Evolutionary conservation across 2,113 vertebrate species (phyloP), one percentile per base, ranked within the genome.

Genomic region (Diadophis punctatus): DNA sequence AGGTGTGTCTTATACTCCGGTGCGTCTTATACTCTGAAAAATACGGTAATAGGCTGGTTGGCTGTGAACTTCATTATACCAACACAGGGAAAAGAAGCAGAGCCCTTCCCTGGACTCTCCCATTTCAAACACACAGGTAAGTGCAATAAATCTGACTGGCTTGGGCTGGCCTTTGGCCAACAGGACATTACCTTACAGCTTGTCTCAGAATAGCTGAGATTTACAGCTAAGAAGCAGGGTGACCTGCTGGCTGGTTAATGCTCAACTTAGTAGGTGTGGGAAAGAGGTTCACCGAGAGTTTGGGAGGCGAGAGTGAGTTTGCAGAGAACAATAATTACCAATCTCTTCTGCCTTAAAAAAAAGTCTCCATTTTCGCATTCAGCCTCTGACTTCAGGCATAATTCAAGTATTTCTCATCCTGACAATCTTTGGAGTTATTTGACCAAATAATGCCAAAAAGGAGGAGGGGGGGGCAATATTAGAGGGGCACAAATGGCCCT

Each of bases 241-340:
- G 12, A 23, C 46, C 87, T 89, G 63, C 39, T 46, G 52, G 87
- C 63, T 89, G 91, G 91, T 92, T 84, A 92, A 92, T 56, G 63
- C 43, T 89, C 87, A 92, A 89, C 63, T 56, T n/a, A 30, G 5
- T 27, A n/a, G 48, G 91, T 68, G 56, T 87, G 91, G 7, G 25
- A 89, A 55, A 74, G 16, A 68, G 86, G 11, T n/a, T 43, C 56
- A 87, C 60, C 23, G 55, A 87, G 20, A 91, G n/a, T 34, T 18
- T 68, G 30, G 30, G 30, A 68, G 30, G 63, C 30, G 2, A 68
- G 30, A 16, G 63, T 68, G 63, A 68, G 4, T 68, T 22, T 39
- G 16, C 23, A 91, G 86, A 43, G 48, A 68, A 55, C 39, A 80
- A 23, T 23, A 25, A n/a, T 91, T 49, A 51, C 4, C 14, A 56